phyloP scores from a whole-genome alignment of 1,140 invertebrate species.

The Cyrtorhinus lividipennis region DNA sequence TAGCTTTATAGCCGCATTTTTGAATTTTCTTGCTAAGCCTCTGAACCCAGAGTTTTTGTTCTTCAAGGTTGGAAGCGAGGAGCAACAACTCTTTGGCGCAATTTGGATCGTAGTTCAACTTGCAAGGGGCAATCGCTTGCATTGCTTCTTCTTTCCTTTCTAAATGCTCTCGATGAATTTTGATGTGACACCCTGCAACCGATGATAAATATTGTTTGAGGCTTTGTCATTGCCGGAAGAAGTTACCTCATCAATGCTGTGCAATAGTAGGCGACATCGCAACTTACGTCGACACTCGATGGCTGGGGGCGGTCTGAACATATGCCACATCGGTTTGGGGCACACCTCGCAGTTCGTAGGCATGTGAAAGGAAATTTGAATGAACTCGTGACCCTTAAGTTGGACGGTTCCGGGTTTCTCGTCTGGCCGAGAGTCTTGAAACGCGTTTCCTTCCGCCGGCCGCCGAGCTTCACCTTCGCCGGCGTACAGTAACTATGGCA shows the following conservation, averaged over 20 bases:
- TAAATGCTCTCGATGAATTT: constrained; percentile 92
- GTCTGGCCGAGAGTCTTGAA: constrained; percentile 34
- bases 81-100: constrained; percentile 83
- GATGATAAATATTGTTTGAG: too few species aligned
- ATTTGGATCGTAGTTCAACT: constrained; percentile 85
- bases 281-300: constrained; percentile 84
- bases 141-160: constrained; percentile 57
- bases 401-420: constrained; percentile 65
- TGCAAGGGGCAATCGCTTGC: constrained; percentile 63
- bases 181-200: constrained; percentile 77
- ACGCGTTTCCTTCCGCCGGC: constrained; percentile 50
- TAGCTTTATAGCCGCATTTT: constrained; percentile 84
- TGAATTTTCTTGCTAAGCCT: constrained; percentile 82
- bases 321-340: constrained; percentile 90
- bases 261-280: too few species aligned
- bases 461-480: constrained; percentile 83
- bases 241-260: too few species aligned
- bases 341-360: constrained; percentile 96
- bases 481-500: constrained; percentile 70
- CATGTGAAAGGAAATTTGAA: constrained; percentile 94
- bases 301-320: constrained; percentile 90
- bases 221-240: too few species aligned
- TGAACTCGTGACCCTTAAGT: constrained; percentile 92
- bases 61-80: constrained; percentile 64
- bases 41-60: constrained; percentile 86